Base-by-base conservation (phyloP, 2,113 vertebrate genomes). In the Leptocoma aspasia region DNA sequence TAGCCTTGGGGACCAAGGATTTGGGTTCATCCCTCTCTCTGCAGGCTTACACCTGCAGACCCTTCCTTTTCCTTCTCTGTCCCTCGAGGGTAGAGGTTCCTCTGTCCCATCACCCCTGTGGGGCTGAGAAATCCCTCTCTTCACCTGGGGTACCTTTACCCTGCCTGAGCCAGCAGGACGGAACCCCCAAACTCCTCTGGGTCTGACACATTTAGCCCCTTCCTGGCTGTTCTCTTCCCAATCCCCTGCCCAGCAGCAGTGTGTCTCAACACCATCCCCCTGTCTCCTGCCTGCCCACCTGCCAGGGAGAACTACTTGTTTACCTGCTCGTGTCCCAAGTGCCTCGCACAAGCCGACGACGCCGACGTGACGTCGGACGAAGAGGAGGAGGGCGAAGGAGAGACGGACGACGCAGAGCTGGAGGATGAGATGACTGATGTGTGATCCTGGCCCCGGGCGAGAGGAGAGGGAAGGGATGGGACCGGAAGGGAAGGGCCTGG, bases 371-470 rank as follows among this genome's bases (percentile, higher is more conserved):
- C 99, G 14, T 99, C 99, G 0, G 99, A 99, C 3, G 99, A 99
- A 35, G 99, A 99, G 8, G 99, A 99, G 64, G 99, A 99, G 3
- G 98, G 98, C 0, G 98, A 98, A 20, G 99, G 98, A n/a, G 99
- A 99, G 94, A 98, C 98, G 0, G 99, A 99, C 41, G 99, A 99
- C 11, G 99, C 99, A 0, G 99, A 99, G 60, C 98, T 99, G 94
- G 99, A 99, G 96, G 99, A 99, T 42, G 99, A 99, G 97, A 99
- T 99, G 99, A 99, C 99, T 1, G 99, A 99, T 3, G 99, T 99
- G 96, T 99, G 98, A 99, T 72, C 81, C 70, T 13, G 60, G 61
- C 57, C 31, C 47, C 0, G 31, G 80, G 77, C 41, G 0, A 69
- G 64, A 63, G 39, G 39, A 66, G 30, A 39, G 33, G 78, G 30